Percentiles rank a stretch among this genome's conserved stretches.
These are phyloP conservation scores for Penaeus chinensis DNA, from an alignment of 1,140 invertebrate species.

Conservation along the genomic window DNA sequence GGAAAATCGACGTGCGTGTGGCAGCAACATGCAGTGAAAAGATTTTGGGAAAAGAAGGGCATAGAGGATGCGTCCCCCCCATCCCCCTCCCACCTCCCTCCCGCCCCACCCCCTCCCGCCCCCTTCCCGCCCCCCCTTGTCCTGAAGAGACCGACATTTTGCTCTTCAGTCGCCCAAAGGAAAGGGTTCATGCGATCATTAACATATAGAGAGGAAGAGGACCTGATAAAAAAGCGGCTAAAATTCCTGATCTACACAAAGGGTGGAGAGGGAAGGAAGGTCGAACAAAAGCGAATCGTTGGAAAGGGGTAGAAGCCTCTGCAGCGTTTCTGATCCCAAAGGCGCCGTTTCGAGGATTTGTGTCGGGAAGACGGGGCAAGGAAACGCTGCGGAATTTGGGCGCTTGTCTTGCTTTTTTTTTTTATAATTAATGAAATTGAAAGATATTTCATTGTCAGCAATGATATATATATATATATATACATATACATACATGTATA, in stretches of 20 bases:
- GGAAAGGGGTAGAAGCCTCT: constrained; percentile 28
- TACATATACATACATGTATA: too few relatives aligned
- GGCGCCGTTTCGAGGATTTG: too few relatives aligned
- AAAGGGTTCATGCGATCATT: constrained; percentile 57
- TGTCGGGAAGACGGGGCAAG: too few relatives aligned
- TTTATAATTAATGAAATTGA: too few relatives aligned
- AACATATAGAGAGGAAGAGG: constrained; percentile 53
- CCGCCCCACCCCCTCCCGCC: neutral
- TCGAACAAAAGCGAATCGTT: constrained; percentile 57
- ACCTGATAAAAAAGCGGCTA: constrained; percentile 41
- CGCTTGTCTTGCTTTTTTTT: too few relatives aligned
- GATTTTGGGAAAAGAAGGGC: constrained; percentile 13
- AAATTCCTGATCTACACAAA: constrained; percentile 58
- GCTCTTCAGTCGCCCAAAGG: constrained; percentile 38
- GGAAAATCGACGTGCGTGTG: neutral
- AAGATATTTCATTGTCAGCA: too few relatives aligned
- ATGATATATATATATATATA: too few relatives aligned
- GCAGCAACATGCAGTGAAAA: too few relatives aligned
- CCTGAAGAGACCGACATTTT: constrained; percentile 37
- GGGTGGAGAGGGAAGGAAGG: constrained; percentile 55
- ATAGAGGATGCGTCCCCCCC: constrained; percentile 19
- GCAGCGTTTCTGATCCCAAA: neutral
- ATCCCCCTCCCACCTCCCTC: too few relatives aligned
- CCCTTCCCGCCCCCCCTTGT: neutral
- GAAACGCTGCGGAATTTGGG: too few relatives aligned